These are phyloP conservation scores for Hartigia nigra DNA, from an alignment of 2,888 invertebrate genomes.

Conservation along the genomic window DNA sequence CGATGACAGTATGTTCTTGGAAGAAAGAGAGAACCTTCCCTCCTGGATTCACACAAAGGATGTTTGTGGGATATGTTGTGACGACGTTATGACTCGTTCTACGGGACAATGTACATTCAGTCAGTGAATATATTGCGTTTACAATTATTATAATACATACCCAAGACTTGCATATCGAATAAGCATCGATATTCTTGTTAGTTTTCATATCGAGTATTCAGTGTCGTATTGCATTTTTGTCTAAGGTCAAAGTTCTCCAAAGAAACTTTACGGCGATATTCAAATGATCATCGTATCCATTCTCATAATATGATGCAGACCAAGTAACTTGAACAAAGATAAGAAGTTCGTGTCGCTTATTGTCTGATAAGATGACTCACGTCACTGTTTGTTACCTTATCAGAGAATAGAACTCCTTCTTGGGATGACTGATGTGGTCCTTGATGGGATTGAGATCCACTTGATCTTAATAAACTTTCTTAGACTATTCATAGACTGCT, in stretches of 20 bases:
- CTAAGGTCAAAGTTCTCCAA: neutral
- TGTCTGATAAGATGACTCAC: neutral
- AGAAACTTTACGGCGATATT: neutral
- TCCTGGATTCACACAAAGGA: neutral
- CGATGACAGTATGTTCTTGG: constrained; percentile 11
- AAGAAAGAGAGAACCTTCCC: neutral
- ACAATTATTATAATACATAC: neutral
- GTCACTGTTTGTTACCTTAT: neutral
- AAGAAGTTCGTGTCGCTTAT: neutral
- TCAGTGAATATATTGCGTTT: neutral
- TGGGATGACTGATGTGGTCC: neutral
- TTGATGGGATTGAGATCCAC: neutral
- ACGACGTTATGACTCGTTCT: neutral
- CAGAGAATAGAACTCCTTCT: neutral
- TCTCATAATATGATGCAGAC: neutral
- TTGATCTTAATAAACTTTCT: neutral
- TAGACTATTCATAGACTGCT: neutral
- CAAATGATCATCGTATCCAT: neutral
- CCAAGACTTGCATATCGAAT: neutral
- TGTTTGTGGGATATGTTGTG: neutral
- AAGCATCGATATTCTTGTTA: neutral
- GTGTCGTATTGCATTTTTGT: neutral
- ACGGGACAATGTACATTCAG: neutral
- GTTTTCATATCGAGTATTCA: neutral
- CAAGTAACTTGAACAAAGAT: neutral